These are phyloP conservation scores for Drosophila infuscata DNA, from an alignment of 2,888 invertebrate genomes.

Conservation along the genomic window DNA sequence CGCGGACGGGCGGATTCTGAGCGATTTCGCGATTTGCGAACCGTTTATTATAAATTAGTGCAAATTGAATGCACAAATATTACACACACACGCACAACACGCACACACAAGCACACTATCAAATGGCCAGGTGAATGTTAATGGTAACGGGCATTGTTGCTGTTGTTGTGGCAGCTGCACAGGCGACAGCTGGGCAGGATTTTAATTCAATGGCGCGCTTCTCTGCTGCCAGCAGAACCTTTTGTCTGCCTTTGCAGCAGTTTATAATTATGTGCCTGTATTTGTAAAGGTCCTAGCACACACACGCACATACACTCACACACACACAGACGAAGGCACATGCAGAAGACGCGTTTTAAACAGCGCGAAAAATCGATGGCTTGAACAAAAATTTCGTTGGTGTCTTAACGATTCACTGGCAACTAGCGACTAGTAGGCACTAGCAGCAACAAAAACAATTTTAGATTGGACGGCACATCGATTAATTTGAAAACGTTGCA, in stretches of 20 bases:
- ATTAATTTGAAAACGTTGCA: conserved; percentile 64
- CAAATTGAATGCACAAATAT: conserved; percentile 72
- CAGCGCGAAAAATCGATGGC: conserved; percentile 64
- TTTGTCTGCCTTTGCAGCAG: conserved; percentile 31
- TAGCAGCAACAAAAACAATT: conserved; percentile 21
- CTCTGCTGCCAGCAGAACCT: conserved; percentile 27
- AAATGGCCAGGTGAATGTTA: conserved; percentile 46
- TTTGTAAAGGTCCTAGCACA: conserved; percentile 47
- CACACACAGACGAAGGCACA: conserved; percentile 7
- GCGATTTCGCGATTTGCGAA: conserved; percentile 39
- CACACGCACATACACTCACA: conserved; percentile 5
- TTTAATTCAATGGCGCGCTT: conserved; percentile 33
- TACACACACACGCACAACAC: conserved; percentile 19
- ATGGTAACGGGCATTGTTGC: conserved; percentile 30
- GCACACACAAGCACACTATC: conserved; percentile 23
- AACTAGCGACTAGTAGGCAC: conserved; percentile 14
- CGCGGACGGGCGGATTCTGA: conserved; percentile 61
- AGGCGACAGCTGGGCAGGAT: conserved; percentile 33
- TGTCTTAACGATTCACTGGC: conserved; percentile 31
- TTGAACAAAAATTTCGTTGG: conserved; percentile 47
- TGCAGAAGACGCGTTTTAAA: conserved; percentile 52
- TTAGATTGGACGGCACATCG: conserved; percentile 57
- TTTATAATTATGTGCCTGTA: conserved; percentile 27
- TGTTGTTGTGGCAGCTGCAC: conserved; percentile 45
- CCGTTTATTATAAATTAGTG: conserved; percentile 46